A percentile compares a stretch with the other conserved stretches of the same genome.
These are phyloP conservation scores for Temnothorax nylanderi DNA, from an alignment of 1,140 invertebrate genomes.

Conservation along the genomic window DNA sequence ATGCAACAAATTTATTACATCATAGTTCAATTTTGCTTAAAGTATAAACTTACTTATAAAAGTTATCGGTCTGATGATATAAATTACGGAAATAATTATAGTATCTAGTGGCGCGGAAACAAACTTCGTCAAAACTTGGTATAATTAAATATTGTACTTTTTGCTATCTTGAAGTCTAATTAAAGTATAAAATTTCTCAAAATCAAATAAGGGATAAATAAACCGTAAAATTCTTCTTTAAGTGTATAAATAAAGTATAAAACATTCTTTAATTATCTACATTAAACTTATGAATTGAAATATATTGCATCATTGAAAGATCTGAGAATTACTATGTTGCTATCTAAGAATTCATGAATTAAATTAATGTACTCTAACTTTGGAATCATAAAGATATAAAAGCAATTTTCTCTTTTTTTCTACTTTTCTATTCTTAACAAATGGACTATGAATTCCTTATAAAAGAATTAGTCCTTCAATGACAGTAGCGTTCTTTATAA, in stretches of 20 bases:
- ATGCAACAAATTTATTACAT: background rate
- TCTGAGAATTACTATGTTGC: background rate
- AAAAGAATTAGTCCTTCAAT: background rate
- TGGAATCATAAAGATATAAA: background rate
- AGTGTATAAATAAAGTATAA: background rate
- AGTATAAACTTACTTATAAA: background rate
- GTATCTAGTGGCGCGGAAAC: slow-evolving; percentile 12
- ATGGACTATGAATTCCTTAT: no score
- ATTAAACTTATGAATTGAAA: background rate
- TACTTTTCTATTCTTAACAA: background rate
- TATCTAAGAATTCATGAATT: background rate
- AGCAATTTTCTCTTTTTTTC: no score
- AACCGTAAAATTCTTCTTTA: background rate
- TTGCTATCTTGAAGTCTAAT: background rate
- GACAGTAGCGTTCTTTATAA: background rate
- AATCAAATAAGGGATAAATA: slow-evolving; percentile 12
- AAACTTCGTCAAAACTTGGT: slow-evolving; percentile 67
- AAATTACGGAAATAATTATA: slow-evolving; percentile 66
- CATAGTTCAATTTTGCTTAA: background rate
- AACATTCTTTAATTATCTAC: background rate
- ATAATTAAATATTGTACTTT: slow-evolving; percentile 64
- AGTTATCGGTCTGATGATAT: slow-evolving; percentile 48
- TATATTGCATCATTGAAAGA: background rate
- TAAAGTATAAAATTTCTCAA: background rate
- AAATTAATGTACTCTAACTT: background rate